phyloP scores from a whole-genome alignment of 2,797 vertebrate species.

The Bradypodion ventrale region DNA sequence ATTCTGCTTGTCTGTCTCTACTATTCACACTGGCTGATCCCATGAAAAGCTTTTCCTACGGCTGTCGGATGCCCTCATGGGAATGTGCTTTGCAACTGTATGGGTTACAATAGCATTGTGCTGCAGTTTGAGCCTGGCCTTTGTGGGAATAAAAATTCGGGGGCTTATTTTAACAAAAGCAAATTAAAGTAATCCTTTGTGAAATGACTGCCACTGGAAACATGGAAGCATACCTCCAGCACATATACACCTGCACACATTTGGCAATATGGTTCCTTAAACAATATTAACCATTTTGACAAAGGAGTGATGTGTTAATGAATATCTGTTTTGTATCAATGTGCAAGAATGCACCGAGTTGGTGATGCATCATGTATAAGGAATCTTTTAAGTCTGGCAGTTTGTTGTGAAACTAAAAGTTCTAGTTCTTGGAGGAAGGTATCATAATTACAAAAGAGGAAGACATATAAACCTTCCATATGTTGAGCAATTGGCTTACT shows the following conservation, averaged over 20 bases:
- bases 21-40: slow-evolving; percentile 32
- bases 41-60: not conserved
- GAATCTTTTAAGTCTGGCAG: not conserved
- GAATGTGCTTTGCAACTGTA: slow-evolving; percentile 38
- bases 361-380: not conserved
- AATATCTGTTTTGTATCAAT: not conserved
- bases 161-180: not conserved
- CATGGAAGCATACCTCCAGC: too few relatives aligned
- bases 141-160: slow-evolving; percentile 37
- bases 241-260: not conserved
- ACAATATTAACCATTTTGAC: not conserved
- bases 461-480: too few relatives aligned
- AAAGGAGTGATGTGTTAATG: too few relatives aligned
- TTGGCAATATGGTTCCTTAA: too few relatives aligned
- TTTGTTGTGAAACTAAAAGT: too few relatives aligned
- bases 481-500: too few relatives aligned
- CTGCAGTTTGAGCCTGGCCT: slow-evolving; percentile 34
- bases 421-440: not conserved
- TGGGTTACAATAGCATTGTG: slow-evolving; percentile 27
- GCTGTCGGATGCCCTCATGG: slow-evolving; percentile 38
- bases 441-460: not conserved
- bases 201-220: not conserved
- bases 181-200: slow-evolving; percentile 9
- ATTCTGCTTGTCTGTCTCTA: slow-evolving; percentile 19
- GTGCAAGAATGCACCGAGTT: not conserved